Base-by-base conservation (phyloP, 2,888 invertebrate species). In the Cephus rjabovi region DNA sequence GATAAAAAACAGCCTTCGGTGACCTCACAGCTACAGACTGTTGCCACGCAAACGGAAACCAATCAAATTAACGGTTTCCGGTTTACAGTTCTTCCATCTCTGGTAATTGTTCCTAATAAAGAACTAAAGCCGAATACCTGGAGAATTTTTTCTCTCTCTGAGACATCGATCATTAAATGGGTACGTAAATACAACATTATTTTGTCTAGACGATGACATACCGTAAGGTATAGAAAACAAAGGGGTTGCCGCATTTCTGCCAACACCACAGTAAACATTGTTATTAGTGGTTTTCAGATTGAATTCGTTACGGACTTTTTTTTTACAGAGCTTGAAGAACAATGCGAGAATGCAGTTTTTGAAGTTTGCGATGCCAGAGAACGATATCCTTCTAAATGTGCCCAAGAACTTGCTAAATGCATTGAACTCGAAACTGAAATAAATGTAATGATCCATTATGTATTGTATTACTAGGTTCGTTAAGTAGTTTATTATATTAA, bases 331-430 rank as follows among this genome's bases (percentile, higher is more conserved):
- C 79, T 89, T 30, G 89, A 90, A 73, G 80, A 88, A 79, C 79
- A 87, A 78, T 90, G 89, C 70, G 89, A 90, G 75, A 86, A 90
- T 31, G 87, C 85, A 1, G 78, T 90, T 2, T 88, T 87, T 73
- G 84, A 86, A 78, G 76, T 90, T 3, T 89, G 88, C 34, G 88
- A 88, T 74, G 85, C 86, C 33, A 82, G 90, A 76, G 89, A 90
- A 83, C 83, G 83, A 69, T 89, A 86, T 78, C 88, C 90, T 3
- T 31, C 75, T 15, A 81, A 80, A 75, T 90, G 90, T 79, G 85
- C 86, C 0, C 81, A 87, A 11, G 87, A 89, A 79, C 80, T 90
- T 23, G 83, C 81, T 40, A 85, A 85, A 70, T 85, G 81, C 34
- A 83, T 89, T 35, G 77, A 78, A 40, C 81, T 89, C 3, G 83